Base-by-base conservation (phyloP, 2,888 invertebrate genomes). In the Byasa hedistus region DNA sequence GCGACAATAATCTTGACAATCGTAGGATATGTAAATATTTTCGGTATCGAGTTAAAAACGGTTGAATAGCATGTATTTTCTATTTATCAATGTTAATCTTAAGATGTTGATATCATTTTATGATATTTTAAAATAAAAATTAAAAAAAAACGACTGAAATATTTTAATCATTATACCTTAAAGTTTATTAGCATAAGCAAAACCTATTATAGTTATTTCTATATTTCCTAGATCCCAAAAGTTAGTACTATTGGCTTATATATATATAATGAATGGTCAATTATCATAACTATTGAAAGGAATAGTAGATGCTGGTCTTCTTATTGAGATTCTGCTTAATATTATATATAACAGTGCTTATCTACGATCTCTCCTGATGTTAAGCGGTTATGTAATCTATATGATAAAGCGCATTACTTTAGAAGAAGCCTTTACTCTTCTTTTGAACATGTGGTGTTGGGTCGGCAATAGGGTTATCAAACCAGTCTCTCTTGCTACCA, bases 101-200 rank as follows among this genome's bases (percentile, higher is more conserved):
- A 91, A 90, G 90, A 89, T 89, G 91, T 91, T 91, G 83, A 89
- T 90, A 90, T 91, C 89, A 90, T 89, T 89, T 91, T 90, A 90
- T 87, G 89, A 89, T 83, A 89, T 89, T 91, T 89, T 84, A 87
- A 88, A 91, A 89, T 88, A 87, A 89, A 86, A 79, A 82, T 81
- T 85, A 82, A 87, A 86, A 84, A 81, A 82, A 77, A 80, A 79
- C 48, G 3, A 21, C 24, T 8, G 17, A 39, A 15, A 36, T 65
- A 61, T 48, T 64, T 48, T 44, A 39, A 39, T 39, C 12, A 15
- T 12, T 15, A 39, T 39, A 36, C 36, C 36, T 44, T 44, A 19
- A 44, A 17, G 4, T 44, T 39, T 39, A 39, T 39, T 0, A n/a
- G n/a, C 48, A n/a, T 19, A n/a, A 4, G n/a, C 8, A 7, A 4